These are phyloP conservation scores for Phoxinus dragarum DNA, from an alignment of 2,797 vertebrate genomes.

Conservation along the genomic window DNA sequence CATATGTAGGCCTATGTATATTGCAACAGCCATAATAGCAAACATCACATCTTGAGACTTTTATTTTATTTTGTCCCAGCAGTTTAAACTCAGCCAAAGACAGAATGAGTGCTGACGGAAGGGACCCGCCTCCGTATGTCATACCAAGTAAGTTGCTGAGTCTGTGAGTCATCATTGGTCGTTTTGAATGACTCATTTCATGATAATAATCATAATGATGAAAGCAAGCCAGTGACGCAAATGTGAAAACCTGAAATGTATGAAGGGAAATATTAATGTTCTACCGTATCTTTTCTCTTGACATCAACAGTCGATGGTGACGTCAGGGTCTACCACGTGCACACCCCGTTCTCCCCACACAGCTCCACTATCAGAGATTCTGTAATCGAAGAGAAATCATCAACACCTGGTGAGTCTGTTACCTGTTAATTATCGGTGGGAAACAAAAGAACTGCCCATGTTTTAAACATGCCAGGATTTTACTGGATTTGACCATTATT, in stretches of 20 bases:
- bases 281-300: not conserved
- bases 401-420: conserved; percentile 61
- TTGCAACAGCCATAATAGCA: not conserved
- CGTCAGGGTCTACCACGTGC: conserved; percentile 75
- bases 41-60: not conserved
- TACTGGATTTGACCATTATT: no score
- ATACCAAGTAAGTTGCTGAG: conserved; percentile 47
- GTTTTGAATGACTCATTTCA: conserved; percentile 17
- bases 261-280: not conserved
- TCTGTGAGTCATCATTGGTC: not conserved
- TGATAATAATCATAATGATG: not conserved
- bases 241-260: not conserved
- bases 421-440: not conserved
- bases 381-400: not conserved
- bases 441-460: not conserved
- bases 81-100: conserved; percentile 13
- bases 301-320: conserved; percentile 49
- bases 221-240: not conserved
- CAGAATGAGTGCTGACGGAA: conserved; percentile 41
- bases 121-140: conserved; percentile 57
- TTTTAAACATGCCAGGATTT: not conserved
- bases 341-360: conserved; percentile 73
- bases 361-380: fast-evolving
- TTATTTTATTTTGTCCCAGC: conserved; percentile 1
- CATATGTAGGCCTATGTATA: not conserved